Percentiles rank a stretch among this genome's conserved stretches.
These are phyloP conservation scores for Monopis laevigella DNA, from an alignment of 2,888 invertebrate genomes.

Conservation along the genomic window DNA sequence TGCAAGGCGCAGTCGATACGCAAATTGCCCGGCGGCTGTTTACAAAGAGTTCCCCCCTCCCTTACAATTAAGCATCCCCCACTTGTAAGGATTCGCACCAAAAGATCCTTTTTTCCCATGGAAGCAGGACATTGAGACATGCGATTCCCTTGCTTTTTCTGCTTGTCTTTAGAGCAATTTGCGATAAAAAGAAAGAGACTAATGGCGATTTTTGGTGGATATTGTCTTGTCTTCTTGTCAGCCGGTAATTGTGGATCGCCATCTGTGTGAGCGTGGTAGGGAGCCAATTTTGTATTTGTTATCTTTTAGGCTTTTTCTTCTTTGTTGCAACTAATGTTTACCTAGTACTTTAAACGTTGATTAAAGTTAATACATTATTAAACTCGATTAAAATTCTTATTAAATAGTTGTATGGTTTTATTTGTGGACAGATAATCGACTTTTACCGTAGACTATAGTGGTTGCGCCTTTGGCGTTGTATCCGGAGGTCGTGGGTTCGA, in stretches of 20 bases:
- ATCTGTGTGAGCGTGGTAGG: neutral
- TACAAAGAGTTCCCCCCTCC: constrained; percentile 33
- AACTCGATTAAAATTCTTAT: no score
- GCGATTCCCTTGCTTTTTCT: constrained; percentile 10
- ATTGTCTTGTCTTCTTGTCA: constrained; percentile 23
- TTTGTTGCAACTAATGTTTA: no score
- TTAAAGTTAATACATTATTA: no score
- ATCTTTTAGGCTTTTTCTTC: no score
- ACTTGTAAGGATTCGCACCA: constrained; percentile 2
- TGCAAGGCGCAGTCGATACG: constrained; percentile 31
- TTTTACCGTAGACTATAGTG: no score
- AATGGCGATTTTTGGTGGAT: constrained; percentile 21
- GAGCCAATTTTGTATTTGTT: constrained; percentile 7
- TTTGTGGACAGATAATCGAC: no score
- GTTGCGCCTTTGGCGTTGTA: no score
- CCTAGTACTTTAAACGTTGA: no score
- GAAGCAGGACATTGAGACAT: constrained; percentile 8
- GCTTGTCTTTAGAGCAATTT: neutral
- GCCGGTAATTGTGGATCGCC: constrained; percentile 10
- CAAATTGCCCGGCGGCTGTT: constrained; percentile 53
- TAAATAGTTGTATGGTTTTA: no score
- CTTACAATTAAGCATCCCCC: constrained; percentile 12
- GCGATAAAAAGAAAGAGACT: constrained; percentile 9
- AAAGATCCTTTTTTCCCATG: constrained; percentile 9
- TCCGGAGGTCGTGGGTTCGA: no score